Evolutionary conservation across 2,113 vertebrate species (phyloP), one percentile per base, ranked within the genome.

Genomic region (Lota lota): DNA sequence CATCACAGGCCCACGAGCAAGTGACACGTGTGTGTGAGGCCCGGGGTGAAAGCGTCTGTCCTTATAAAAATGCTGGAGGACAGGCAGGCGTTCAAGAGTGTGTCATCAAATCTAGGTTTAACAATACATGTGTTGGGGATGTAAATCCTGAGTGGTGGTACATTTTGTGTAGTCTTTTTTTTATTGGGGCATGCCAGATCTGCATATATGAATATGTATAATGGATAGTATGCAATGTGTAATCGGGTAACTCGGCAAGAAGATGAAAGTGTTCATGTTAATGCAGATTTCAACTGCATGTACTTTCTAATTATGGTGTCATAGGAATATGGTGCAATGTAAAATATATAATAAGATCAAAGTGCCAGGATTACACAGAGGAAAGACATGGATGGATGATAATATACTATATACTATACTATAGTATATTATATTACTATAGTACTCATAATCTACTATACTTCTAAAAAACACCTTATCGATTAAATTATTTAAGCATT

Each of bases 11-110:
- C 82, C 70, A 81, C 73, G 76, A 67, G 53, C 83, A 74, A 79
- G 68, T 85, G 87, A 86, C 86, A 63, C 22, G 84, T 71, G 75
- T 70, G 75, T 70, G 80, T 14, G 51, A 79, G 73, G 81, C 87
- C 85, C 28, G 54, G 64, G 88, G 87, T 79, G 73, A 83, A 80
- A 76, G 51, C 79, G 79, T 78, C 74, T 11, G 18, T 71, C 67
- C 72, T 85, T 79, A 83, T 77, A 83, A 80, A 84, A n/a, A n/a
- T n/a, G n/a, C n/a, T n/a, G 28, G 28, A 33, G 28, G 28, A 33
- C 28, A 33, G 28, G 88, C 28, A 33, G 28, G 88, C 85, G 71
- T 66, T 8, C 40, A 14, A 75, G 75, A 80, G 78, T 63, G 80
- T 77, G 73, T 76, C 66, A 60, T 60, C 60, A 61, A 73, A 74